A percentile compares a stretch with the other conserved stretches of the same genome.
These are phyloP conservation scores for Phymanthus crucifer DNA, from an alignment of 92 coral and sea anemone genomes.

Conservation along the genomic window DNA sequence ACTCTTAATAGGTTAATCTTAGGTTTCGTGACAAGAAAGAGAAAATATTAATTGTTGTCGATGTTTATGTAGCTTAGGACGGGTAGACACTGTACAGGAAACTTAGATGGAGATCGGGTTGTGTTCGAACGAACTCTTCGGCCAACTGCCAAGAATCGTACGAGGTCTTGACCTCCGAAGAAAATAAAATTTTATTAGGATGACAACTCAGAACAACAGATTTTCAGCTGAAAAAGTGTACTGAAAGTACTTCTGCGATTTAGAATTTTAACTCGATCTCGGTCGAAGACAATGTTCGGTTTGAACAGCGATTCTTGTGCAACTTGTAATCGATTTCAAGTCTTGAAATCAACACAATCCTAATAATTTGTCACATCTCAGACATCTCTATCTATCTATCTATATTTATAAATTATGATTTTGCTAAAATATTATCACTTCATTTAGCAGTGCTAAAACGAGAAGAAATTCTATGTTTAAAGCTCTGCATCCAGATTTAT, in stretches of 20 bases:
- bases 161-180: slow-evolving; percentile 5
- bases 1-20: not conserved
- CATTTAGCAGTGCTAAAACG: not conserved
- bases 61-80: slow-evolving; percentile 13
- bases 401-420: slow-evolving; percentile 1
- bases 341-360: not conserved
- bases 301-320: slow-evolving; percentile 1
- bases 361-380: slow-evolving; percentile 4
- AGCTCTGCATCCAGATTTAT: slow-evolving; percentile 13
- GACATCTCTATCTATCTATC: too few species aligned
- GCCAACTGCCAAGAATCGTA: slow-evolving; percentile 19
- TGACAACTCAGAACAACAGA: not conserved
- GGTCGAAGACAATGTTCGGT: not conserved
- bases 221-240: not conserved
- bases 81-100: slow-evolving; percentile 3
- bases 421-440: slow-evolving; percentile 2
- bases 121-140: slow-evolving; percentile 16
- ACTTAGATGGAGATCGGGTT: not conserved
- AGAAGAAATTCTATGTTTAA: not conserved
- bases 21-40: not conserved
- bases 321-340: not conserved
- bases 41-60: not conserved
- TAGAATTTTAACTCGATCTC: not conserved
- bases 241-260: not conserved
- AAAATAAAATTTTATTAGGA: not conserved